phyloP scores from a whole-genome alignment of 2,797 vertebrate species.

The Peromyscus nudipes region DNA sequence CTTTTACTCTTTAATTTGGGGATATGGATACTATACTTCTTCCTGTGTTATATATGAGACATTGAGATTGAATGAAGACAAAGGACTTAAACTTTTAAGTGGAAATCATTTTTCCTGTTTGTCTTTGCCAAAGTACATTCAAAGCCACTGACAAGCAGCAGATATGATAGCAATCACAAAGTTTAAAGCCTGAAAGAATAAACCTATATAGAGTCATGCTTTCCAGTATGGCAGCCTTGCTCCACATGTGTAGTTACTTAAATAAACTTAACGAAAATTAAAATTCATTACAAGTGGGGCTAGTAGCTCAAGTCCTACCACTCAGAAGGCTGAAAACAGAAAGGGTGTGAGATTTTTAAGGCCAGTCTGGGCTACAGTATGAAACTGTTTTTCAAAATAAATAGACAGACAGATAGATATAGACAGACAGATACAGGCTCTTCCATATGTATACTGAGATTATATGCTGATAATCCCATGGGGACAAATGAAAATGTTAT shows the following conservation, averaged over 20 bases:
- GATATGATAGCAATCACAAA: not conserved
- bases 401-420: not conserved
- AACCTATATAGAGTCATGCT: not conserved
- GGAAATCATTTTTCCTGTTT: slow-evolving; percentile 24
- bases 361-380: not conserved
- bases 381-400: not conserved
- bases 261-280: slow-evolving; percentile 16
- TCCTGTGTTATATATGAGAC: slow-evolving; percentile 31
- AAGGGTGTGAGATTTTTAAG: not conserved
- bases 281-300: not conserved
- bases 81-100: not conserved
- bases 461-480: not conserved
- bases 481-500: not conserved
- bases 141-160: not conserved
- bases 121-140: not conserved
- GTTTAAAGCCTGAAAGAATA: slow-evolving; percentile 6
- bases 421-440: not conserved
- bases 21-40: not conserved
- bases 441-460: not conserved
- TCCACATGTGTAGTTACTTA: not conserved
- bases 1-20: not conserved
- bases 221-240: not conserved
- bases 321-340: not conserved
- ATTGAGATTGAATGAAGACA: not conserved
- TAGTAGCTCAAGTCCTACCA: not conserved